Base-by-base conservation (phyloP, 1,140 invertebrate genomes). In the Phenacoccus solenopsis region DNA sequence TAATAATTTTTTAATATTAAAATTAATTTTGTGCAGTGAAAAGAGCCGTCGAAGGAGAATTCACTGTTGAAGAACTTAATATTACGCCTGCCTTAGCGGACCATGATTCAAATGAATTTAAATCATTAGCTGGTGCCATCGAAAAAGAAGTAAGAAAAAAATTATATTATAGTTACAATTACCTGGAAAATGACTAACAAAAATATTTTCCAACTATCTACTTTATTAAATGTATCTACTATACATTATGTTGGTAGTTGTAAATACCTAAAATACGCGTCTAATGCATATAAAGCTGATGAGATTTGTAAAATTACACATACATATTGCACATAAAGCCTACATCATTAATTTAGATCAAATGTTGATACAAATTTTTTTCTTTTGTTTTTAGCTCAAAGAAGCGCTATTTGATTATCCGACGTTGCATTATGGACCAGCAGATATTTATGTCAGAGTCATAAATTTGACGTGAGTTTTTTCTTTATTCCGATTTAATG, bases 61-160 rank as follows among this genome's bases (percentile, higher is more conserved):
- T 90, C 13, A 84, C 78, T 61, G 81, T 91, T 20, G 85, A 87
- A 70, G 85, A 88, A 75, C 80, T 86, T 69, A 78, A 84, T 56
- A 90, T 84, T 77, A 79, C 81, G 21, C 76, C 82, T 2, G 83
- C 81, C 12, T 79, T 90, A 13, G 74, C 78, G 32, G 79, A 88
- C 74, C 78, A 79, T 12, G 84, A 85, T 30, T 87, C 86, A 28
- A 76, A 81, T 59, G 82, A 85, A 73, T 89, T 85, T 74, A 81
- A 82, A 75, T 78, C 84, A 71, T 78, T 90, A 28, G 81, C 83
- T 1, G 70, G 73, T 32, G 79, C 81, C 5, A 74, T 88, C 68
- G 84, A 87, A 75, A 76, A 82, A 10, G 80, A 84, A 75, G 77
- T 90, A 69, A 83, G 79, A 73, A 78, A 81, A 32, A 32, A 7